phyloP scores from a whole-genome alignment of 2,113 vertebrate genomes.

The Mastomys natalensis region DNA sequence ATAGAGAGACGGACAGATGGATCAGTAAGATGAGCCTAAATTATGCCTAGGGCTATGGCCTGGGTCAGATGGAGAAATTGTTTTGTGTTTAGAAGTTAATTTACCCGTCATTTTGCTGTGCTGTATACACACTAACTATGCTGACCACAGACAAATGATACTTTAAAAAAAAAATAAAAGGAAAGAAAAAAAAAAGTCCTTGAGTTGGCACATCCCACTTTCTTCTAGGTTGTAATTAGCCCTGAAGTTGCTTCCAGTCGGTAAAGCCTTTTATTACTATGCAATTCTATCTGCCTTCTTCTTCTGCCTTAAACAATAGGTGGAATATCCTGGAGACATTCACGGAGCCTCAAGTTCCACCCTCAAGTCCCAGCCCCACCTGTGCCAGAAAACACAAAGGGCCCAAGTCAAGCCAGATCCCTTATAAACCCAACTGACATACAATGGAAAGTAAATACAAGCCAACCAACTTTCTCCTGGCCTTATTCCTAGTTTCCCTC shows the following conservation, averaged over 20 bases:
- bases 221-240: not conserved
- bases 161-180: too few relatives aligned
- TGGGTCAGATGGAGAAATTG: not conserved
- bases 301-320: not conserved
- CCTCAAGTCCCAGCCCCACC: not conserved
- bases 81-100: constrained; percentile 33
- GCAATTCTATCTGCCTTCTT: not conserved
- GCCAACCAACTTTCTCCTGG: fast-evolving
- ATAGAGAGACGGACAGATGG: not conserved
- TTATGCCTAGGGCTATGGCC: not conserved
- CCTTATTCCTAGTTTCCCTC: not conserved
- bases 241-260: not conserved
- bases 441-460: not conserved
- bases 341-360: too few relatives aligned
- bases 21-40: not conserved
- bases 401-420: too few relatives aligned
- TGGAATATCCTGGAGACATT: not conserved
- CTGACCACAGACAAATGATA: not conserved
- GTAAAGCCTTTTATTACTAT: not conserved
- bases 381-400: not conserved
- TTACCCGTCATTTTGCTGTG: not conserved
- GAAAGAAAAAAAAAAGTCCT: not conserved
- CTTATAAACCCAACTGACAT: not conserved
- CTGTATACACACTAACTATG: not conserved
- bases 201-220: not conserved